Evolutionary conservation across 2,888 invertebrate species (phyloP), one percentile per base, ranked within the genome.

Genomic region (Germaria angustata): DNA sequence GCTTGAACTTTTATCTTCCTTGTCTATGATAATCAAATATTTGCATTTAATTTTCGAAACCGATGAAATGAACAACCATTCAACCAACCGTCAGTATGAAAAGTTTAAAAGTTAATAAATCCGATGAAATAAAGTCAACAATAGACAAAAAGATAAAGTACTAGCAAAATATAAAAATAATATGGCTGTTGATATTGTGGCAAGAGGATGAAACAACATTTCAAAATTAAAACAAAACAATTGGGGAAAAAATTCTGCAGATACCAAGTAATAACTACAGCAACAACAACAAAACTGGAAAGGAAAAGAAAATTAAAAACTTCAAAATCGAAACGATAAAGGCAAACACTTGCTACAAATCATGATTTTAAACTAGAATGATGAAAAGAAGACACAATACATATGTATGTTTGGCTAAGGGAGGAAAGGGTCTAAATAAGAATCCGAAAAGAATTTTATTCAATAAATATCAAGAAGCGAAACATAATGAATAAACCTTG

Each of bases 191-290:
- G 28, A 9, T 66, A 57, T n/a, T 68, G 51, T 24, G 59, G 59
- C 68, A 72, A 34, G 17, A 44, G 46, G 46, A 59, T 69, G 28
- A 78, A 76, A 82, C 41, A 82, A 82, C 75, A 76, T 75, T 79
- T 75, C 59, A 75, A 82, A 82, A 82, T 82, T 82, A 79, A 82
- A 82, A 82, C 82, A 79, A 82, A 82, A 82, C 82, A 82, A 72
- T 65, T 53, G 59, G n/a, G 63, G 49, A 75, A 24, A 49, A 36
- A 41, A 69, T 63, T 34, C 63, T 44, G 7, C 32, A 53, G 36
- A 39, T 9, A 66, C 28, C 32, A 3, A 59, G 15, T n/a, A 51
- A 49, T 51, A 59, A 39, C 11, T 39, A 24, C 55, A 55, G 34
- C 34, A 49, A 34, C 32, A 46, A 49, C 2, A 69, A 36, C 24